A percentile compares a stretch with the other conserved stretches of the same genome.
These are phyloP conservation scores for Cryptus viduatorius DNA, from an alignment of 2,888 invertebrate genomes.

Conservation along the genomic window DNA sequence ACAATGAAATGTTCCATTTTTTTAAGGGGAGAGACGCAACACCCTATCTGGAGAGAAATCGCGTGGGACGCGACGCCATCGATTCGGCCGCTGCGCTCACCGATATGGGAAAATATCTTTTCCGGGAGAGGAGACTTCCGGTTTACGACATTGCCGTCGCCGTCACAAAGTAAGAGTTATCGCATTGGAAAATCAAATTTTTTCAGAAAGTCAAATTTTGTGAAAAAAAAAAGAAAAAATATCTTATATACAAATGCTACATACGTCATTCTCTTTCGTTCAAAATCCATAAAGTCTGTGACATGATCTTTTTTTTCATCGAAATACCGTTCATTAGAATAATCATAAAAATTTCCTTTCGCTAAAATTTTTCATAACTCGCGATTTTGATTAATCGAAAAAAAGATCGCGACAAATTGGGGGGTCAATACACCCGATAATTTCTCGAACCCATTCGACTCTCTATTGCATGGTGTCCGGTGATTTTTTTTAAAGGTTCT, in stretches of 20 bases:
- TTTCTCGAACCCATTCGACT: too few species aligned
- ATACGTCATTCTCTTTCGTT: background rate
- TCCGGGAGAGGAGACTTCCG: conserved; percentile 96
- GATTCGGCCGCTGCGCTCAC: conserved; percentile 97
- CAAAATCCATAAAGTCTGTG: background rate
- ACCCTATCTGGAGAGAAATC: conserved; percentile 96
- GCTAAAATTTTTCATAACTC: background rate
- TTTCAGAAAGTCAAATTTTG: background rate
- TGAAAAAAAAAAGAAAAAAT: conserved; percentile 11
- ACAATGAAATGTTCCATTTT: conserved; percentile 51
- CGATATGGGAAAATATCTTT: conserved; percentile 98
- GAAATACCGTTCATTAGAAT: background rate
- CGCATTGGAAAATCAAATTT: conserved; percentile 55
- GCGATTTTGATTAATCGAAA: background rate
- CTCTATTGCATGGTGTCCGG: too few species aligned
- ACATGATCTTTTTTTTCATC: background rate
- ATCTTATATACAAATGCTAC: background rate
- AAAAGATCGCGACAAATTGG: too few species aligned
- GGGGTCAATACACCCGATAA: too few species aligned
- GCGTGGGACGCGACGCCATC: conserved; percentile 96
- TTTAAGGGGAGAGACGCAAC: conserved; percentile 96
- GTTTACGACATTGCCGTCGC: conserved; percentile 98
- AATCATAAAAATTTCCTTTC: too few species aligned
- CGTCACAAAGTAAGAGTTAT: conserved; percentile 95
- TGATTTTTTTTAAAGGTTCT: too few species aligned